Evolutionary conservation across 1,140 invertebrate species (phyloP).

Genomic region (Parapsyche elsis): DNA sequence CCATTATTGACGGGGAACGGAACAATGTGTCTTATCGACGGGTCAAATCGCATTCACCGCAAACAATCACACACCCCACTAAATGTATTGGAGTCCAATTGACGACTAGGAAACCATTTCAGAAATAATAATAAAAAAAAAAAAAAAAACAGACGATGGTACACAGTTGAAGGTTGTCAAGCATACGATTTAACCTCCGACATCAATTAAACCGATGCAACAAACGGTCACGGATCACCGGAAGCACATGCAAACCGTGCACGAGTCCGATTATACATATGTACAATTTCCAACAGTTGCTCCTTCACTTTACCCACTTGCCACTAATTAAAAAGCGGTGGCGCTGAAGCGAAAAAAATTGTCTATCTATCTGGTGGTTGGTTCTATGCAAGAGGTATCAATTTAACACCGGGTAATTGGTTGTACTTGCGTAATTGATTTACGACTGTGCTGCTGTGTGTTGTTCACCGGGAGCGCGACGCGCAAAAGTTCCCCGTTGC

Average conservation of each 20-base stretch:
- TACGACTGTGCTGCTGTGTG: neutral
- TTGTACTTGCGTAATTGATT: conserved; percentile 10
- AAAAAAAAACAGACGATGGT: neutral
- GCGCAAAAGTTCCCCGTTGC: neutral
- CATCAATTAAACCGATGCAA: conserved; percentile 12
- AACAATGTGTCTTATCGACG: conserved; percentile 19
- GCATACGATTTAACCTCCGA: neutral
- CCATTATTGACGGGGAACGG: neutral
- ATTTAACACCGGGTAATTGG: neutral
- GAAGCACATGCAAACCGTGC: neutral
- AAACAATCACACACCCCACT: neutral
- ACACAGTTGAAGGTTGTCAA: neutral
- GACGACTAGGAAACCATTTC: conserved; percentile 2
- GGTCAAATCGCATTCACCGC: neutral
- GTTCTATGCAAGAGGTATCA: neutral
- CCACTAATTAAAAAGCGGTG: no score
- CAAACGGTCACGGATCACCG: conserved; percentile 6
- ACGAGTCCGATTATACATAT: neutral
- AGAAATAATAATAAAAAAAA: neutral
- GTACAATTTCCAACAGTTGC: no score
- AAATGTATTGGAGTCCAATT: neutral
- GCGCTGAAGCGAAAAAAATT: neutral
- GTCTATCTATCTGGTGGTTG: neutral
- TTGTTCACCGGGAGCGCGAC: neutral
- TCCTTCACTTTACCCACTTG: no score